Evolutionary conservation across 2,888 invertebrate species (phyloP).

Genomic region (Cacoxenus indagator): DNA sequence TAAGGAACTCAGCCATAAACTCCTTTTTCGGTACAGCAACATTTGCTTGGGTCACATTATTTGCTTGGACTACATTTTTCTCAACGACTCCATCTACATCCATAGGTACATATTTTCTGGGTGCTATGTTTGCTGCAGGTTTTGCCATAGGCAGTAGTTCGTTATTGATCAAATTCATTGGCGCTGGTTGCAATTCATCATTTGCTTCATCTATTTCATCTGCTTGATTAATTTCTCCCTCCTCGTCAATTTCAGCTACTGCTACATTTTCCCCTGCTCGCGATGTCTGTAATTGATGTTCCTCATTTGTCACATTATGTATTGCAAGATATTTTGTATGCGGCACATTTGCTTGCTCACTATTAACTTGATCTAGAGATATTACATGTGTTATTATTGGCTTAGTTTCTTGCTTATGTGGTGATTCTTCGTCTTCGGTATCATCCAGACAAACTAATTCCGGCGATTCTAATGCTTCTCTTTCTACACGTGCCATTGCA

Average conservation of each 20-base stretch:
- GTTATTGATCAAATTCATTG: neutral
- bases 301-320: neutral
- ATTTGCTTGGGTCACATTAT: too few relatives aligned
- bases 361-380: neutral
- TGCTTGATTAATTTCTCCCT: neutral
- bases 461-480: neutral
- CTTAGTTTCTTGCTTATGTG: constrained; percentile 38
- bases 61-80: too few relatives aligned
- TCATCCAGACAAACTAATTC: constrained; percentile 52
- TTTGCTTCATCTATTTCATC: constrained; percentile 11
- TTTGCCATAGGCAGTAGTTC: neutral
- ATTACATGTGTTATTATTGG: neutral
- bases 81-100: too few relatives aligned
- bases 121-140: neutral
- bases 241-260: neutral
- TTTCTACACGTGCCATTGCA: neutral
- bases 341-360: neutral
- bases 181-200: constrained; percentile 7
- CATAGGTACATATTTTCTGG: neutral
- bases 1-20: too few relatives aligned
- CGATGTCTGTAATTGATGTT: too few relatives aligned
- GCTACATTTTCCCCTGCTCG: neutral
- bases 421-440: constrained; percentile 53
- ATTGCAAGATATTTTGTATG: too few relatives aligned
- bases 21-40: too few relatives aligned